Evolutionary conservation across 2,113 vertebrate species (phyloP).

Genomic region (Chloropsis cyanopogon): DNA sequence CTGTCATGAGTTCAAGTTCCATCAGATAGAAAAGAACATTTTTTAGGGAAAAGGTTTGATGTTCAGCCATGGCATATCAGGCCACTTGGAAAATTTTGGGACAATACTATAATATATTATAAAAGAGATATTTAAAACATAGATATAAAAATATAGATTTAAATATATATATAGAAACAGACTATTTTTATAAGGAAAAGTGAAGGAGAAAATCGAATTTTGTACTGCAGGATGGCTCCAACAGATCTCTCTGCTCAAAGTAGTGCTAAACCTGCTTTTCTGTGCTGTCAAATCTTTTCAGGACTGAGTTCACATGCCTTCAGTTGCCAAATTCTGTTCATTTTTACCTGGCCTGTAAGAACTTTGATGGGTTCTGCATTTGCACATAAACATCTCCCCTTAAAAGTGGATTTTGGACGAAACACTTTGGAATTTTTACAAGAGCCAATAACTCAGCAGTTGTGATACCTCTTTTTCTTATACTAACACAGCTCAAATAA

Average conservation of each 20-base stretch:
- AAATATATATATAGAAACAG: background rate
- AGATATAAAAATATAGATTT: background rate
- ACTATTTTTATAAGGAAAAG: background rate
- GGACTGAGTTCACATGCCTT: background rate
- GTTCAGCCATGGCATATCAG: background rate
- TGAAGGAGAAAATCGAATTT: background rate
- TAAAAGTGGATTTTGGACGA: background rate
- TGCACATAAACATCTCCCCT: background rate
- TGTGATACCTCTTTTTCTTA: background rate
- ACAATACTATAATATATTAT: background rate
- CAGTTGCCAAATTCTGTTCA: background rate
- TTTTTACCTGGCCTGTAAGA: background rate
- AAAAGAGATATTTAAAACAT: background rate
- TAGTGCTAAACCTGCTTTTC: background rate
- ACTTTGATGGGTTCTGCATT: background rate
- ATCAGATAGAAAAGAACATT: background rate
- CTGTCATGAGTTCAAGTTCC: background rate
- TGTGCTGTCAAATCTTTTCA: background rate
- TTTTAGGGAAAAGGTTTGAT: background rate
- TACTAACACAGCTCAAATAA: background rate
- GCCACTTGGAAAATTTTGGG: background rate
- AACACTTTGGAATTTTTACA: background rate
- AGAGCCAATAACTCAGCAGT: background rate
- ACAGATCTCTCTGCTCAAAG: background rate
- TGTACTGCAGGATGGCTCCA: background rate